phyloP scores from a whole-genome alignment of 1,140 invertebrate species.

The Pogonomyrmex californicus region DNA sequence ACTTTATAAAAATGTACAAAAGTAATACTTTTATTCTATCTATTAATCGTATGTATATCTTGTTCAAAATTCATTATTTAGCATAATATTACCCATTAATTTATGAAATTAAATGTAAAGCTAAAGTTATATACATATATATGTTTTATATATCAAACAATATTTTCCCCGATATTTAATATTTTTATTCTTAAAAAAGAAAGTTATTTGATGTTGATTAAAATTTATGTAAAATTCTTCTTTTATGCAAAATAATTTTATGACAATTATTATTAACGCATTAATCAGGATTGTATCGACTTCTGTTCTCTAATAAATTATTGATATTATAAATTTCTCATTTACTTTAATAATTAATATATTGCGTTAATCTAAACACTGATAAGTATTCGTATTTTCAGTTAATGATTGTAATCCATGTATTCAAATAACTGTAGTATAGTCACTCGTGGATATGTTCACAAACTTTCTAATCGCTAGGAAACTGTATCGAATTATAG shows the following conservation, averaged over 20 bases:
- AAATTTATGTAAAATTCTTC: neutral
- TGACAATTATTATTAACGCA: neutral
- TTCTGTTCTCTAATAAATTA: neutral
- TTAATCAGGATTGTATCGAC: neutral
- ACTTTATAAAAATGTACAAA: neutral
- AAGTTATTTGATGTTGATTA: neutral
- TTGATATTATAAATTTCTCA: neutral
- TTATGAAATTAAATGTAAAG: neutral
- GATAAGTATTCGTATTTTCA: neutral
- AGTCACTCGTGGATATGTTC: neutral
- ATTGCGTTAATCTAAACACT: neutral
- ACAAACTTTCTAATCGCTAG: constrained; percentile 47
- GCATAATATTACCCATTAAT: neutral
- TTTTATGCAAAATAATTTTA: neutral
- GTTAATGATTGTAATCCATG: neutral
- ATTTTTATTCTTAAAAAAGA: neutral
- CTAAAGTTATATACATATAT: neutral
- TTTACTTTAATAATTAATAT: neutral
- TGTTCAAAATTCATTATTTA: constrained; percentile 6
- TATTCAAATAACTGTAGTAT: constrained; percentile 4
- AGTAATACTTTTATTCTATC: neutral
- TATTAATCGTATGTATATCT: neutral
- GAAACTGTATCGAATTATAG: constrained; percentile 56
- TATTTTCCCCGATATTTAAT: neutral
- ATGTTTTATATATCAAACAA: neutral